Evolutionary conservation across 1,140 invertebrate species (phyloP).

Genomic region (Drosophila bifasciata): DNA sequence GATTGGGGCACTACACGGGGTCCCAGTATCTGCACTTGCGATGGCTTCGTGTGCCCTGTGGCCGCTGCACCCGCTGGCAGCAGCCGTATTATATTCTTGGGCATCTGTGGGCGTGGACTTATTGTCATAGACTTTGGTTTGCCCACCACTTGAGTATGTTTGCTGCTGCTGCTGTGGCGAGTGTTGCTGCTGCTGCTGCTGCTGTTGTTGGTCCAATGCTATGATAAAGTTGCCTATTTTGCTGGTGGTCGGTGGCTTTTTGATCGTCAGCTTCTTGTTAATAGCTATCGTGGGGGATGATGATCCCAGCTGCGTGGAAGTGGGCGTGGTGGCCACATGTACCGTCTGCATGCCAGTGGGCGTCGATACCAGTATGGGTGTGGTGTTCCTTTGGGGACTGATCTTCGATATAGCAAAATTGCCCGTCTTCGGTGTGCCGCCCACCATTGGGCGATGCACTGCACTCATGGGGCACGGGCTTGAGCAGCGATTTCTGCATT

Average conservation of each 20-base stretch:
- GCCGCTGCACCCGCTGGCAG: conserved; percentile 43
- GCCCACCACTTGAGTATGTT: conserved; percentile 3
- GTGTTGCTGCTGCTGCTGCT: conserved; percentile 21
- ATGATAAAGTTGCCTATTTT: conserved; percentile 55
- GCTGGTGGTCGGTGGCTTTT: conserved; percentile 38
- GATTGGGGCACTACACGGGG: conserved; percentile 67
- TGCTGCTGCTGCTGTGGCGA: conserved; percentile 8
- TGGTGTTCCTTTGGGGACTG: conserved; percentile 56
- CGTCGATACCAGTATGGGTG: conserved; percentile 80
- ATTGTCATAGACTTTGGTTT: conserved; percentile 28
- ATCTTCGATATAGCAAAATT: conserved; percentile 48
- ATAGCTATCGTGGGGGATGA: conserved; percentile 12
- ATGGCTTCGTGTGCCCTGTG: neutral
- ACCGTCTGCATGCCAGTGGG: conserved; percentile 78
- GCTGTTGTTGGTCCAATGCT: conserved; percentile 58
- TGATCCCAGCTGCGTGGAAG: conserved; percentile 13
- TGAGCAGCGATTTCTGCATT: conserved; percentile 72
- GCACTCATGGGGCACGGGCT: conserved; percentile 36
- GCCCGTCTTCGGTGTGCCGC: conserved; percentile 6
- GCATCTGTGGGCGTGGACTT: conserved; percentile 61
- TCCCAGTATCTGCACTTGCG: conserved; percentile 68
- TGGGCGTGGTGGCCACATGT: conserved; percentile 77
- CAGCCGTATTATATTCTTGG: conserved; percentile 70
- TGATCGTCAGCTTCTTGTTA: conserved; percentile 65
- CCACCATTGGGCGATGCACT: conserved; percentile 21